A percentile compares a stretch with the other conserved stretches of the same genome.
These are phyloP conservation scores for Zaprionus obscuricornis DNA, from an alignment of 2,888 invertebrate genomes.

Conservation along the genomic window DNA sequence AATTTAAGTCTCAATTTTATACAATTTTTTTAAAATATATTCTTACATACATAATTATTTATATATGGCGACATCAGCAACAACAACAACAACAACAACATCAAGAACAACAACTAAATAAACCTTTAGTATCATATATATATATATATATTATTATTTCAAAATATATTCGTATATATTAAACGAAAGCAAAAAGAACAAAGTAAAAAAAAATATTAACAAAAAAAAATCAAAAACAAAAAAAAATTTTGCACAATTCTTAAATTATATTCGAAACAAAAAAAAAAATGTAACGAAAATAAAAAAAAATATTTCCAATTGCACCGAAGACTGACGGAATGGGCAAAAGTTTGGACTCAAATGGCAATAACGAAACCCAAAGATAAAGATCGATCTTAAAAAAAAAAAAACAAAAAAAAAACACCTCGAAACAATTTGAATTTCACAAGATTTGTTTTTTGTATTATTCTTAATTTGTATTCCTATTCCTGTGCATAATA, in stretches of 20 bases:
- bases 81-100: constrained; percentile 26
- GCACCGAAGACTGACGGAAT: constrained; percentile 64
- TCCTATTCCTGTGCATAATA: constrained; percentile 62
- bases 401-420: constrained; percentile 4
- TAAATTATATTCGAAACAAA: constrained; percentile 7
- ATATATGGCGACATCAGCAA: constrained; percentile 43
- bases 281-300: constrained; percentile 1
- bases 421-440: constrained; percentile 21
- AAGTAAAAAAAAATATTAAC: background rate
- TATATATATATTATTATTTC: constrained; percentile 19
- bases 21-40: constrained; percentile 40
- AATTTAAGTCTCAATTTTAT: constrained; percentile 51
- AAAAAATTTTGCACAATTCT: constrained; percentile 27
- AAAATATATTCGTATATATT: background rate
- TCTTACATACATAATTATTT: constrained; percentile 51
- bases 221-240: constrained; percentile 1
- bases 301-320: constrained; percentile 32
- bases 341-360: constrained; percentile 62
- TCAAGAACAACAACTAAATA: constrained; percentile 34
- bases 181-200: background rate
- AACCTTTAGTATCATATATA: constrained; percentile 42
- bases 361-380: constrained; percentile 54
- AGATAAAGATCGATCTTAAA: constrained; percentile 54
- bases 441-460: constrained; percentile 10
- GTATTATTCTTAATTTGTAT: constrained; percentile 42